These are phyloP conservation scores for Hedychridium roseum DNA, from an alignment of 2,888 invertebrate species.

Conservation along the genomic window DNA sequence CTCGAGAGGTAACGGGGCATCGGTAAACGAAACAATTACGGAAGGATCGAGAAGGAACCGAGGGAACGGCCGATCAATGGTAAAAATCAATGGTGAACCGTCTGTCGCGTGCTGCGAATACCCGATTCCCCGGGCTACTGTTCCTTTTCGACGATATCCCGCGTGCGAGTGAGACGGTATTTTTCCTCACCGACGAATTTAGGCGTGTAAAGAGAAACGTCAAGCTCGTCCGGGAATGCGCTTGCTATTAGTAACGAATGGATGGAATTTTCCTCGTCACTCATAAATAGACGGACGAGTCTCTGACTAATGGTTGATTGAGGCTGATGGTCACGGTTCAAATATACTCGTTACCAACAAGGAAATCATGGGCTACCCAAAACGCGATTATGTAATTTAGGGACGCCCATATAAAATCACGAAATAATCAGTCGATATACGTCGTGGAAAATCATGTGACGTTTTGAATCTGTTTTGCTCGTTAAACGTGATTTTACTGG, in stretches of 20 bases:
- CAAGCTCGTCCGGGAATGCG: too few species aligned
- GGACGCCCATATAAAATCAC: too few species aligned
- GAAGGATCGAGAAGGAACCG: constrained; percentile 32
- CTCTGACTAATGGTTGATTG: constrained; percentile 20
- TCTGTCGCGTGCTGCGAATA: too few species aligned
- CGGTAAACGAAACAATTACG: constrained; percentile 32
- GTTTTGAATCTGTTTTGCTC: too few species aligned
- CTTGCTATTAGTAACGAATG: constrained; percentile 10
- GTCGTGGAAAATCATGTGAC: too few species aligned
- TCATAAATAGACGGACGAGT: constrained; percentile 13
- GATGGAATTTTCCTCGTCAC: constrained; percentile 30
- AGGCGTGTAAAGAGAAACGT: constrained; percentile 2
- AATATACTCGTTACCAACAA: constrained; percentile 3
- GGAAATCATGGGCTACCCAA: neutral
- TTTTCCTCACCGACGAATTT: neutral
- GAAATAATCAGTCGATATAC: too few species aligned
- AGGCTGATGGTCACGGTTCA: constrained; percentile 7
- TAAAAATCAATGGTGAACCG: neutral
- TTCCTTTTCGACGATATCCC: neutral
- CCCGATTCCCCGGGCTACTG: neutral
- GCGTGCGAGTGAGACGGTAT: neutral
- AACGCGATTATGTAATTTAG: too few species aligned
- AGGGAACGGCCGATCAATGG: neutral
- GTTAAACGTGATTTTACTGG: too few species aligned
- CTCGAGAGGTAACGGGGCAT: constrained; percentile 44